Evolutionary conservation across 2,888 invertebrate species (phyloP).

Genomic region (Brachyopa scutellaris): DNA sequence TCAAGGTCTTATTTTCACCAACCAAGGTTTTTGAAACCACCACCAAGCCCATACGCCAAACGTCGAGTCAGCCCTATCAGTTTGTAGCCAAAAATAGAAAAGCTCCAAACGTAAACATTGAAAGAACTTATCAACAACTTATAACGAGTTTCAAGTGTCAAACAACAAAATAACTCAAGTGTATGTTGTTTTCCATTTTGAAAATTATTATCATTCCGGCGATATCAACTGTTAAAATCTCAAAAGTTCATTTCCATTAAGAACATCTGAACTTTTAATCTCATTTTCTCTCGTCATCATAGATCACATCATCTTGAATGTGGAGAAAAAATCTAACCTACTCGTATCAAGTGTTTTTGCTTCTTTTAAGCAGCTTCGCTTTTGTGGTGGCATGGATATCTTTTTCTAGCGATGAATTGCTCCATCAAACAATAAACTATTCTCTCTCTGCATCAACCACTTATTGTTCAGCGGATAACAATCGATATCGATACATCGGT

Average conservation of each 20-base stretch:
- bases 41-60: too few relatives aligned
- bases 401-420: constrained; percentile 50
- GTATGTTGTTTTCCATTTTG: neutral
- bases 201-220: constrained; percentile 7
- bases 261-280: constrained; percentile 56
- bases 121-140: too few relatives aligned
- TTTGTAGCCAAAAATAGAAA: too few relatives aligned
- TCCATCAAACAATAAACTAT: constrained; percentile 67
- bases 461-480: constrained; percentile 50
- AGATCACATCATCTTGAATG: constrained; percentile 26
- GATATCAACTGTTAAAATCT: neutral
- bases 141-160: neutral
- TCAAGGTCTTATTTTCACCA: too few relatives aligned
- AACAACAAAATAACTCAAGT: constrained; percentile 11
- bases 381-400: constrained; percentile 1
- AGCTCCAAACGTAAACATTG: too few relatives aligned
- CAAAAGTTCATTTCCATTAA: constrained; percentile 20
- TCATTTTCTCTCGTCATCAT: constrained; percentile 28
- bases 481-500: constrained; percentile 58
- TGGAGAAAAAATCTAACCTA: constrained; percentile 3
- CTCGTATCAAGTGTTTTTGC: constrained; percentile 1
- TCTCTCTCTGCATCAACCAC: constrained; percentile 27
- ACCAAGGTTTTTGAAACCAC: too few relatives aligned
- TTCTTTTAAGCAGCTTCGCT: neutral
- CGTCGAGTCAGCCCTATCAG: too few relatives aligned